phyloP scores from a whole-genome alignment of 1,140 invertebrate species.

The Reticulitermes speratus region DNA sequence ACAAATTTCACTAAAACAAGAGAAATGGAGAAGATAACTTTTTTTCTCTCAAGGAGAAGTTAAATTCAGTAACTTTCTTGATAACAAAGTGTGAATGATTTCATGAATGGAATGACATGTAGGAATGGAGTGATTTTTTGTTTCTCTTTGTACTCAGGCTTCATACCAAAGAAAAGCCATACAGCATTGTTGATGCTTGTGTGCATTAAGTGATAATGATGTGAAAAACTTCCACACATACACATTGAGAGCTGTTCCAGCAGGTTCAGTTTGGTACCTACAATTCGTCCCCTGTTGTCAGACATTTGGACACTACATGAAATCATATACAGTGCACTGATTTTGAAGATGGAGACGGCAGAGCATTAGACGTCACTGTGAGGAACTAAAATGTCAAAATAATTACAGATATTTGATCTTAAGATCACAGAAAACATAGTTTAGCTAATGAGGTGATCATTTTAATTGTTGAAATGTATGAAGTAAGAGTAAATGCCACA shows the following conservation, averaged over 20 bases:
- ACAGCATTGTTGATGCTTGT: not conserved
- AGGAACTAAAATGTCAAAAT: not conserved
- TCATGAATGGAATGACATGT: not conserved
- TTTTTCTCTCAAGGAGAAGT: not conserved
- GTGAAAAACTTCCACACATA: not conserved
- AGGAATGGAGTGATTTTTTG: not conserved
- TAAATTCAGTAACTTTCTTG: not conserved
- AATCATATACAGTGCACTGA: not conserved
- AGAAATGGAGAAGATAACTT: not conserved
- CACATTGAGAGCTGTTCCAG: not conserved
- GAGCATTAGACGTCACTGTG: not conserved
- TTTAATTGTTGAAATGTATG: not conserved
- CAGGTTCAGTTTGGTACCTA: not conserved
- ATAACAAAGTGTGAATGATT: not conserved
- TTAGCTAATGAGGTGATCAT: not conserved
- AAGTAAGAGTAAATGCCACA: not conserved
- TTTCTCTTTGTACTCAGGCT: slow-evolving; percentile 25
- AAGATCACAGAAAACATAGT: not conserved
- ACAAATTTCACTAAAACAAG: slow-evolving; percentile 22
- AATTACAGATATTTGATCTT: not conserved
- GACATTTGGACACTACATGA: not conserved
- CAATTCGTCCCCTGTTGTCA: not conserved
- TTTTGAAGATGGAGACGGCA: slow-evolving; percentile 5
- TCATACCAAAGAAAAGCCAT: slow-evolving; percentile 25
- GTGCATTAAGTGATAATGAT: slow-evolving; percentile 20